These are phyloP conservation scores for Saiga tatarica DNA, from an alignment of 2,113 vertebrate species.

Conservation along the genomic window DNA sequence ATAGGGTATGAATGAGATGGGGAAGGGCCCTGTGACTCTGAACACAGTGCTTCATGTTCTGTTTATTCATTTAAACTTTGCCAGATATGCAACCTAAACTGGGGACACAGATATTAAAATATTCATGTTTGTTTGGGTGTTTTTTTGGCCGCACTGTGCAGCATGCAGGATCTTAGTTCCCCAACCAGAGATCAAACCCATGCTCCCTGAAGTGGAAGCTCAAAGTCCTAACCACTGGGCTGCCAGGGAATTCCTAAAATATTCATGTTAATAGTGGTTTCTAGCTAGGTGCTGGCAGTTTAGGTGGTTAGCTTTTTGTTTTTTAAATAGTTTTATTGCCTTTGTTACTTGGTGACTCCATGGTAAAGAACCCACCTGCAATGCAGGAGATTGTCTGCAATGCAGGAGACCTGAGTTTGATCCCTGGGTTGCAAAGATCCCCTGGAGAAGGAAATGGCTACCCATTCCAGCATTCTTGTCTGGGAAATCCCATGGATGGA, in stretches of 20 bases:
- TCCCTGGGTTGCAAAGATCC: not conserved
- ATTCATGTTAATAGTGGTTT: not conserved
- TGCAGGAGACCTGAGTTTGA: not conserved
- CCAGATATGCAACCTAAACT: not conserved
- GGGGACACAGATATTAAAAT: not conserved
- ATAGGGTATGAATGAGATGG: not conserved
- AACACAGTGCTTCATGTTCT: not conserved
- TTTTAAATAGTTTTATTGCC: not conserved
- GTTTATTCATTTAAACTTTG: not conserved
- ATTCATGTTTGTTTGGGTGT: not conserved
- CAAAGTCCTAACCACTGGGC: not conserved
- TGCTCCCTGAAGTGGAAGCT: not conserved
- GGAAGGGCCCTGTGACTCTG: not conserved
- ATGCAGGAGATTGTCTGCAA: not conserved
- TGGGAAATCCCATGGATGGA: not conserved
- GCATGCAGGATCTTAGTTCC: not conserved
- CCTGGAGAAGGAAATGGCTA: not conserved
- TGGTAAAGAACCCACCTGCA: not conserved
- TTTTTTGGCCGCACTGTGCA: accelerated
- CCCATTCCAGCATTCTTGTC: not conserved
- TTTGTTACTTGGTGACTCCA: not conserved
- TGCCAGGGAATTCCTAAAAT: not conserved
- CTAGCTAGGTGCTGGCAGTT: not conserved
- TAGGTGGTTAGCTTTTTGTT: not conserved
- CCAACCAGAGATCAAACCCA: not conserved